Conservation (phyloP, 2,113 vertebrate genomes). For the Atractosteus spatula region DNA sequence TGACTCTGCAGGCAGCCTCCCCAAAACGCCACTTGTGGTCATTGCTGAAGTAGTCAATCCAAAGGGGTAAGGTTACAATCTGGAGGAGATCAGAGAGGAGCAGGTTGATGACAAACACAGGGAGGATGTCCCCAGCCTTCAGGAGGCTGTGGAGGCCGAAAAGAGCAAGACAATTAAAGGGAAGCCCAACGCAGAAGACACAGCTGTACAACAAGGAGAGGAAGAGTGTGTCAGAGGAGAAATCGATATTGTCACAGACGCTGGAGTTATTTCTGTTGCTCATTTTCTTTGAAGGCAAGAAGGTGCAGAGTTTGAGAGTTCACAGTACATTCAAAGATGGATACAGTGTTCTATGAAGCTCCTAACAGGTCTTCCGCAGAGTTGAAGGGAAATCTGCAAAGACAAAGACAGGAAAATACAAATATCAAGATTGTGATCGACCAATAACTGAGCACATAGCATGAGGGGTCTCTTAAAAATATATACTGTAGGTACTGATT, state of each 20-base stretch:
- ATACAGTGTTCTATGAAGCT: too few relatives aligned
- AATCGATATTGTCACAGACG: neutral
- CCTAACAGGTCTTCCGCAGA: too few relatives aligned
- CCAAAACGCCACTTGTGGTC: neutral
- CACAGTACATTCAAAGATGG: too few relatives aligned
- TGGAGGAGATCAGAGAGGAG: slow-evolving; percentile 26
- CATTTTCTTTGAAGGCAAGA: too few relatives aligned
- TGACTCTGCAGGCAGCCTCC: neutral
- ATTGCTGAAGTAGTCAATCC: slow-evolving; percentile 17
- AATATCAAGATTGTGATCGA: too few relatives aligned
- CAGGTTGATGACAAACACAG: slow-evolving; percentile 30
- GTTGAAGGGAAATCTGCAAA: too few relatives aligned
- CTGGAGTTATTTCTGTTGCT: too few relatives aligned
- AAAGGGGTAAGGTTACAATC: slow-evolving; percentile 28
- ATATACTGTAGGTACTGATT: too few relatives aligned
- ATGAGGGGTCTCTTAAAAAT: too few relatives aligned
- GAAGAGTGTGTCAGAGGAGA: slow-evolving; percentile 9
- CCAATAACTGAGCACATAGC: too few relatives aligned
- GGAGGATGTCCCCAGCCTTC: slow-evolving; percentile 10
- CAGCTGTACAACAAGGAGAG: slow-evolving; percentile 21
- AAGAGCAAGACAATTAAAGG: slow-evolving; percentile 18
- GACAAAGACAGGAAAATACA: too few relatives aligned
- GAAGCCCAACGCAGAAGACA: slow-evolving; percentile 17
- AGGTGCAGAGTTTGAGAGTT: too few relatives aligned
- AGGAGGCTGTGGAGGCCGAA: slow-evolving; percentile 21